Evolutionary conservation across 2,797 vertebrate species (phyloP).

Genomic region (Semotilus atromaculatus): DNA sequence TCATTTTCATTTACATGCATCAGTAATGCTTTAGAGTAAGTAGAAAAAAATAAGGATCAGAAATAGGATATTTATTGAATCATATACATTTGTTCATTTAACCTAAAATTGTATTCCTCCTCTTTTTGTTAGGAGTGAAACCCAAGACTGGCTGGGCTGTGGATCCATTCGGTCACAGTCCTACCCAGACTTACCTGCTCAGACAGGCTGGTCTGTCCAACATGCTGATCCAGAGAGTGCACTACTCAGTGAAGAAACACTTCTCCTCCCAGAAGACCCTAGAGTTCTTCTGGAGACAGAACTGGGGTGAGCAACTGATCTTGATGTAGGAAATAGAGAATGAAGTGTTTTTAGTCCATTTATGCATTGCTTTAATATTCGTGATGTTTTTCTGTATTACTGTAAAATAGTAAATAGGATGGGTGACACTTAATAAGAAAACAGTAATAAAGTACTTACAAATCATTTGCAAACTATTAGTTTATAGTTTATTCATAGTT

Average conservation of each 20-base stretch:
- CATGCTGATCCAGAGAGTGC: conserved; percentile 92
- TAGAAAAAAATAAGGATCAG: background rate
- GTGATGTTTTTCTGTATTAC: background rate
- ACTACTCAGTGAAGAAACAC: conserved; percentile 92
- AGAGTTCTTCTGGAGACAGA: conserved; percentile 95
- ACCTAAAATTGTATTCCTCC: background rate
- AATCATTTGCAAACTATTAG: no score
- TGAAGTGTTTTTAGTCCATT: background rate
- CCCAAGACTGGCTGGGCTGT: conserved; percentile 87
- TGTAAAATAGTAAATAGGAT: background rate
- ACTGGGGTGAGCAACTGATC: conserved; percentile 83
- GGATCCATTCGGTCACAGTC: conserved; percentile 91
- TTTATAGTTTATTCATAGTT: no score
- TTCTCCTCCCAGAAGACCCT: conserved; percentile 82
- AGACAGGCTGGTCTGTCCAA: conserved; percentile 85
- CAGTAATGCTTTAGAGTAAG: background rate
- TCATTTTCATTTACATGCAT: background rate
- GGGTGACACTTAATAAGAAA: no score
- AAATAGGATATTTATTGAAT: background rate
- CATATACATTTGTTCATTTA: background rate
- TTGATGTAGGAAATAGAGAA: background rate
- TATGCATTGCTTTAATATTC: background rate
- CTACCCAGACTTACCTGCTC: conserved; percentile 91
- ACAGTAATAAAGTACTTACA: no score
- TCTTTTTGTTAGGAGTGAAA: conserved; percentile 80